phyloP scores from a whole-genome alignment of 2,113 vertebrate species.

The Epinephelus moara region DNA sequence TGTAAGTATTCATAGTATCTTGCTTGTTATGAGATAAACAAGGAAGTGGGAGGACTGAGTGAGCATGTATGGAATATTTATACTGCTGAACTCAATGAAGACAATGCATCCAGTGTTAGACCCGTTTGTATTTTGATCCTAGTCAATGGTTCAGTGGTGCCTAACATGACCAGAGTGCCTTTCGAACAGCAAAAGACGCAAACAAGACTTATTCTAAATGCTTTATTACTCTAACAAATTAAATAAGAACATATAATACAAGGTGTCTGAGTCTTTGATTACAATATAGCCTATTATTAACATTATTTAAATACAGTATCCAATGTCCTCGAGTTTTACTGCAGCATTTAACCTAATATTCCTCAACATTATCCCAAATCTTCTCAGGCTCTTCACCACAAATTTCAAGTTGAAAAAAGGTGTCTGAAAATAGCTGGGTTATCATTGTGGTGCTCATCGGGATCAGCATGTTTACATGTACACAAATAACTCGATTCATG shows the following conservation, averaged over 20 bases:
- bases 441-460: constrained; percentile 18
- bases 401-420: constrained; percentile 42
- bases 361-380: constrained; percentile 47
- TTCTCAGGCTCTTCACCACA: constrained; percentile 54
- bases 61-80: neutral
- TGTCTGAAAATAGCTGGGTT: constrained; percentile 23
- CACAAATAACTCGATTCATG: neutral
- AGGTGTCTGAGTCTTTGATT: constrained; percentile 80
- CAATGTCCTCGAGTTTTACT: constrained; percentile 61
- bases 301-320: constrained; percentile 88
- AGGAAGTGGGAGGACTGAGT: neutral
- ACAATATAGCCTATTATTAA: constrained; percentile 87
- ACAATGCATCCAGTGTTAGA: neutral
- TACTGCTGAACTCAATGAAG: neutral
- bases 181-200: neutral
- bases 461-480: constrained; percentile 47
- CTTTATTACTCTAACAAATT: constrained; percentile 88
- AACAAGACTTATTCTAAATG: constrained; percentile 78
- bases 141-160: neutral
- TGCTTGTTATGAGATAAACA: neutral
- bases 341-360: constrained; percentile 69
- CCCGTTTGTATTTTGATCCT: neutral
- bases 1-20: neutral
- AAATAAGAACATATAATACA: constrained; percentile 88
- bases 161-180: neutral